phyloP scores from a whole-genome alignment of 1,140 invertebrate species.

The Brachionus sp. region DNA sequence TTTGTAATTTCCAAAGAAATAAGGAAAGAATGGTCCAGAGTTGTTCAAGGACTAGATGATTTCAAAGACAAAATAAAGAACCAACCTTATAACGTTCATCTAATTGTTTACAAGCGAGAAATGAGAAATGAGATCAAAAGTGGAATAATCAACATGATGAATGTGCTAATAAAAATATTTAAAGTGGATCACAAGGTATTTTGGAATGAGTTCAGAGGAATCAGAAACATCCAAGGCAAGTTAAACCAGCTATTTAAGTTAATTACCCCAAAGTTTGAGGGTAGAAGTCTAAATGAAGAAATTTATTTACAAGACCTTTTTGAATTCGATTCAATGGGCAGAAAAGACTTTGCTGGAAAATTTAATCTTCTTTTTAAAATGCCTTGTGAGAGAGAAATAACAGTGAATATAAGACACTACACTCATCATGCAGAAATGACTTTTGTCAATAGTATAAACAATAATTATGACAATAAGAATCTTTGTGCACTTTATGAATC shows the following conservation, averaged over 20 bases:
- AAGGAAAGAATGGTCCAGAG: slow-evolving; percentile 42
- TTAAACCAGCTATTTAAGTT: background rate
- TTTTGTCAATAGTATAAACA: background rate
- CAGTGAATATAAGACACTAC: background rate
- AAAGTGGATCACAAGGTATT: background rate
- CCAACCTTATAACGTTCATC: background rate
- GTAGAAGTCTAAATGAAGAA: background rate
- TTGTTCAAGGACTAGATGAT: slow-evolving; percentile 23
- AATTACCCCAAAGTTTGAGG: slow-evolving; percentile 14
- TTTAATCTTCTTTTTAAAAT: background rate
- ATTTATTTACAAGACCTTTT: background rate
- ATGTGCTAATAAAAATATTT: slow-evolving; percentile 41
- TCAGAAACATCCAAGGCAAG: background rate
- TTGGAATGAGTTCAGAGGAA: slow-evolving; percentile 4
- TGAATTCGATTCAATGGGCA: background rate
- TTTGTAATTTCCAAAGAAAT: background rate
- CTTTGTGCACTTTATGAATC: background rate
- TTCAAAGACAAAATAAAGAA: background rate
- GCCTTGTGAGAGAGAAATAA: background rate
- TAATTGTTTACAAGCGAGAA: slow-evolving; percentile 35
- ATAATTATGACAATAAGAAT: background rate
- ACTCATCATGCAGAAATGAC: slow-evolving; percentile 22
- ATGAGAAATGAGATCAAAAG: slow-evolving; percentile 45
- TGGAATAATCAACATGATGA: slow-evolving; percentile 40
- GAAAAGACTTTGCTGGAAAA: background rate